Evolutionary conservation across 2,113 vertebrate species (phyloP), one percentile per base, ranked within the genome.

Genomic region (Hippocampus comes): DNA sequence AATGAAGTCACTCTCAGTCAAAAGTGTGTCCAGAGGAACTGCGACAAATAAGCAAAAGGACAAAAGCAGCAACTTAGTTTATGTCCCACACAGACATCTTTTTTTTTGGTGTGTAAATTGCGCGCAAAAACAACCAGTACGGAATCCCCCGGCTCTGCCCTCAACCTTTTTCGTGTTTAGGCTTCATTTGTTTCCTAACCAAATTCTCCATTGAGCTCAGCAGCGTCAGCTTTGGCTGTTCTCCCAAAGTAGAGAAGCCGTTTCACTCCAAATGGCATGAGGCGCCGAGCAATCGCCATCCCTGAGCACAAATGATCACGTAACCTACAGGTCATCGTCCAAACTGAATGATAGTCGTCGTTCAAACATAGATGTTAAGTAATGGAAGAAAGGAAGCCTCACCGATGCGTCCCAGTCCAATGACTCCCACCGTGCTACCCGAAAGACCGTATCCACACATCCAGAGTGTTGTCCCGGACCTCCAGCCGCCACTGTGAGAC

Each of bases 381-480:
- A 63, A 27, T 23, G 73, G 57, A 20, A 80, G 12, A 12, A 56
- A 74, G 23, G 14, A 38, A 38, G 14, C 34, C 30, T 46, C 74
- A 93, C 92, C 93, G 55, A 94, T 94, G 67, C 92, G 90, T 61
- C 94, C 94, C 49, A 95, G 87, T 63, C 93, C 93, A 11, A 94
- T 86, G 77, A 94, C 75, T 43, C 93, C 93, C 11, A 94, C 92
- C 1, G 94, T 94, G 79, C 92, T 94, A 80, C 83, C 89, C 0
- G 86, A 90, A 3, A 95, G 86, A 9, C 91, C 84, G 12, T 89
- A 88, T 48, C 86, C 88, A 76, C 93, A 92, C 70, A 92, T 70
- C 92, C 91, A 93, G 64, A 94, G 83, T 21, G 90, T 87, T 53
- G 87, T 93, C 91, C 92, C 93, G 0, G 88, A 87, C 53, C 89